A percentile compares a stretch with the other conserved stretches of the same genome.
Evolutionary conservation across 2,888 invertebrate species (phyloP).

Genomic region (Pogonocherus hispidulus): DNA sequence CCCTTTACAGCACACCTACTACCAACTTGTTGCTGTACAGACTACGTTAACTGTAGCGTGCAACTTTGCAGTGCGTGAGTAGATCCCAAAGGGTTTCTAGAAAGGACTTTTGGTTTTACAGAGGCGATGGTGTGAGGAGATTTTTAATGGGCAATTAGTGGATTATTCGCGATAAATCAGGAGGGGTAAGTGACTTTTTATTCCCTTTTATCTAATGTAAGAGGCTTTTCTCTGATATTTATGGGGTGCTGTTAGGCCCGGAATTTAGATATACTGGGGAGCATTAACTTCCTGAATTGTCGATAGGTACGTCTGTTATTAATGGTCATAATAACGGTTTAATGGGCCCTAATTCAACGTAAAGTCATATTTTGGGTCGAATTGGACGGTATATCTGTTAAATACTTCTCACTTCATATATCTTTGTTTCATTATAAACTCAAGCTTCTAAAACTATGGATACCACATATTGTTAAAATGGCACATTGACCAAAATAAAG

Average conservation of each 20-base stretch:
- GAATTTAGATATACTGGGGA: neutral
- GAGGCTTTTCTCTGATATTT: constrained; percentile 11
- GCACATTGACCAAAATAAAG: no score
- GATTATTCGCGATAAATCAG: constrained; percentile 27
- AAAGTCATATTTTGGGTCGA: neutral
- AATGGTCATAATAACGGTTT: neutral
- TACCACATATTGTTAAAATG: no score
- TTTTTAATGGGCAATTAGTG: constrained; percentile 27
- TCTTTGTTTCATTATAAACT: no score
- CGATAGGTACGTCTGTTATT: neutral
- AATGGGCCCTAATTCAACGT: neutral
- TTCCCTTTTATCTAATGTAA: constrained; percentile 26
- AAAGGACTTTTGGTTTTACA: constrained; percentile 11
- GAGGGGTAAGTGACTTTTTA: constrained; percentile 24
- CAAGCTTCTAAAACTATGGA: no score
- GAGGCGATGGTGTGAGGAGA: constrained; percentile 13
- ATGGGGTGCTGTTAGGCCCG: constrained; percentile 1
- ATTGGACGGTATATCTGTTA: no score
- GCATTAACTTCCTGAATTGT: constrained; percentile 4
- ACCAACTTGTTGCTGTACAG: constrained; percentile 58
- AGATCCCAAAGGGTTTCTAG: neutral
- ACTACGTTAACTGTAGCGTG: constrained; percentile 11
- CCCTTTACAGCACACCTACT: constrained; percentile 31
- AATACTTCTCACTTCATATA: no score
- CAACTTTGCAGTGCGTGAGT: constrained; percentile 13